These are phyloP conservation scores for Champsocephalus esox DNA, from an alignment of 2,797 vertebrate genomes.

Conservation along the genomic window DNA sequence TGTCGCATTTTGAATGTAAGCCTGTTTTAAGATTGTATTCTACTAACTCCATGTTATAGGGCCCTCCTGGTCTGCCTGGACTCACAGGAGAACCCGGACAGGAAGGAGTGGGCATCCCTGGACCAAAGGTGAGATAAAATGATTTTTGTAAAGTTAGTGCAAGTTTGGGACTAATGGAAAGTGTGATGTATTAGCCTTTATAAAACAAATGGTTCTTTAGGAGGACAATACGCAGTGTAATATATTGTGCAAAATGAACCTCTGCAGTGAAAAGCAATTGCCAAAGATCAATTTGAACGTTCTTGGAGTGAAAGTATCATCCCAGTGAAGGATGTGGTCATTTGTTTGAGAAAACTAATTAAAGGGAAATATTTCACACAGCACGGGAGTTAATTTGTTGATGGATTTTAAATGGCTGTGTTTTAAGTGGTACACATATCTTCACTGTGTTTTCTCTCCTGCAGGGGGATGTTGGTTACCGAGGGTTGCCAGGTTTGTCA, in stretches of 20 bases:
- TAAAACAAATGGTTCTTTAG: not conserved
- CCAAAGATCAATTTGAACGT: slow-evolving; percentile 1
- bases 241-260: not conserved
- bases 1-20: no score
- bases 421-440: slow-evolving; percentile 24
- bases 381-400: slow-evolving; percentile 16
- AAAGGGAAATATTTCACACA: slow-evolving; percentile 22
- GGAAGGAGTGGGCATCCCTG: slow-evolving; percentile 88
- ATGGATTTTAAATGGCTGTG: slow-evolving; percentile 23
- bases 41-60: slow-evolving; percentile 74
- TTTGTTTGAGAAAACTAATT: slow-evolving; percentile 39
- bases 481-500: slow-evolving; percentile 85
- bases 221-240: not conserved
- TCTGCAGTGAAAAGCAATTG: not conserved
- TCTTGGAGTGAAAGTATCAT: not conserved
- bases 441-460: slow-evolving; percentile 30
- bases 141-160: not conserved
- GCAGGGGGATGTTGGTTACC: slow-evolving; percentile 90
- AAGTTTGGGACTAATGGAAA: not conserved
- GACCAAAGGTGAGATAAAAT: slow-evolving; percentile 87
- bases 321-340: slow-evolving; percentile 7
- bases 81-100: slow-evolving; percentile 86
- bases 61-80: slow-evolving; percentile 88
- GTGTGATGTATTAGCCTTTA: not conserved
- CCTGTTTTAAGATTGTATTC: not conserved